A percentile compares a stretch with the other conserved stretches of the same genome.
These are phyloP conservation scores for Pseudomugil tenellus DNA, from an alignment of 2,797 vertebrate genomes.

Conservation along the genomic window DNA sequence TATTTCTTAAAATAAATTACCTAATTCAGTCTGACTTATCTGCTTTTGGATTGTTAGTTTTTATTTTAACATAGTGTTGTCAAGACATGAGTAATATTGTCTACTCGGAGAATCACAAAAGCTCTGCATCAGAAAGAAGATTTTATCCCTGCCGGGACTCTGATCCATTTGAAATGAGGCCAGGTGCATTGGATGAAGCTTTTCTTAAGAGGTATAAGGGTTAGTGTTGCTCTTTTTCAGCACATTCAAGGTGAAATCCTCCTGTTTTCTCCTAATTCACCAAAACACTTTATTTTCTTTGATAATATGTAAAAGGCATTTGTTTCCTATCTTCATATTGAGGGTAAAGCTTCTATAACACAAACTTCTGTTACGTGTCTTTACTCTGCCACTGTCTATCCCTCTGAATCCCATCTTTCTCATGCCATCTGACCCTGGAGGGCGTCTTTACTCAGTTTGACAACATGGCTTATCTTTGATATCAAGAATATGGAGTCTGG, in stretches of 20 bases:
- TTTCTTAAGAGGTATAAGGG: not conserved
- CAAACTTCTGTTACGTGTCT: conserved; percentile 35
- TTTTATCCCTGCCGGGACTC: not conserved
- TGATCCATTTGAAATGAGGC: not conserved
- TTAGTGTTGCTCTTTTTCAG: conserved; percentile 8
- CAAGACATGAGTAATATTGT: not conserved
- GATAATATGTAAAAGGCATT: conserved; percentile 21
- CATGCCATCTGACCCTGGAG: conserved; percentile 37
- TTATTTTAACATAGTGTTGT: not conserved
- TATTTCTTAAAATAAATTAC: not conserved
- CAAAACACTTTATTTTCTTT: conserved; percentile 1
- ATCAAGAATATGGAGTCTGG: conserved; percentile 40
- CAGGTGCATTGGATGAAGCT: not conserved
- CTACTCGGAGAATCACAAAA: not conserved
- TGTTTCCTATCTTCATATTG: conserved; percentile 24
- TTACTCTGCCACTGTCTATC: conserved; percentile 33
- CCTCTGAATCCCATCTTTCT: conserved; percentile 54
- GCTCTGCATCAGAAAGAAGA: not conserved
- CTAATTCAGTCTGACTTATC: not conserved
- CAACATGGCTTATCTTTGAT: conserved; percentile 54
- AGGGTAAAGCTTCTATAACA: conserved; percentile 23
- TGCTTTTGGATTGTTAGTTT: not conserved
- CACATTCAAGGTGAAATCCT: not conserved
- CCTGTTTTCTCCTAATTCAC: not conserved
- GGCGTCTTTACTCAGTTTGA: conserved; percentile 45